Percentiles rank a stretch among this genome's conserved stretches.
These are phyloP conservation scores for Pipistrellus nathusii DNA, from an alignment of 2,797 vertebrate genomes.

Conservation along the genomic window DNA sequence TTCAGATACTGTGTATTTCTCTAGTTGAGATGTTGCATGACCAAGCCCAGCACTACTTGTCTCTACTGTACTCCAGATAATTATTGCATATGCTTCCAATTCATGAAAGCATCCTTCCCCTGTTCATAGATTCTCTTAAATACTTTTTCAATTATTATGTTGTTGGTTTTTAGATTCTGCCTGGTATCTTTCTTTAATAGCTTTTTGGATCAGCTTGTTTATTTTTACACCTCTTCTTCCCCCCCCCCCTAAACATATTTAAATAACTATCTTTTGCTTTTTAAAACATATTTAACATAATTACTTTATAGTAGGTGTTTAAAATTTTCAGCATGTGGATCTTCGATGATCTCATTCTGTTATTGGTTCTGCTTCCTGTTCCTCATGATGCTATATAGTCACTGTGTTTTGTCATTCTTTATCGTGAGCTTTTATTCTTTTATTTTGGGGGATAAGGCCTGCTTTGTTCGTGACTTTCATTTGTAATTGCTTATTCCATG, in stretches of 20 bases:
- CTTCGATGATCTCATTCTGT: neutral
- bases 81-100: neutral
- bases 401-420: neutral
- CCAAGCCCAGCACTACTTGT: rapidly evolving
- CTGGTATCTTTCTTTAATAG: neutral
- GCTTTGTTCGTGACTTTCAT: neutral
- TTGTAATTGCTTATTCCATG: neutral
- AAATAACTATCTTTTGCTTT: neutral
- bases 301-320: neutral
- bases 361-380: neutral
- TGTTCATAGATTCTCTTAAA: neutral
- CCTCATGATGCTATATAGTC: neutral
- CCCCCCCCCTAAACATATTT: neutral
- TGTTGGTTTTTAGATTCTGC: neutral
- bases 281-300: neutral
- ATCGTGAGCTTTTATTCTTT: neutral
- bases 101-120: neutral
- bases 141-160: neutral
- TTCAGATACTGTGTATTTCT: neutral
- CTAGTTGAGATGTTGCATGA: neutral
- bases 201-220: neutral
- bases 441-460: neutral
- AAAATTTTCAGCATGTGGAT: neutral
- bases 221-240: neutral
- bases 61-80: neutral